Conservation (phyloP, 2,797 vertebrate species). For the Morelia viridis region DNA sequence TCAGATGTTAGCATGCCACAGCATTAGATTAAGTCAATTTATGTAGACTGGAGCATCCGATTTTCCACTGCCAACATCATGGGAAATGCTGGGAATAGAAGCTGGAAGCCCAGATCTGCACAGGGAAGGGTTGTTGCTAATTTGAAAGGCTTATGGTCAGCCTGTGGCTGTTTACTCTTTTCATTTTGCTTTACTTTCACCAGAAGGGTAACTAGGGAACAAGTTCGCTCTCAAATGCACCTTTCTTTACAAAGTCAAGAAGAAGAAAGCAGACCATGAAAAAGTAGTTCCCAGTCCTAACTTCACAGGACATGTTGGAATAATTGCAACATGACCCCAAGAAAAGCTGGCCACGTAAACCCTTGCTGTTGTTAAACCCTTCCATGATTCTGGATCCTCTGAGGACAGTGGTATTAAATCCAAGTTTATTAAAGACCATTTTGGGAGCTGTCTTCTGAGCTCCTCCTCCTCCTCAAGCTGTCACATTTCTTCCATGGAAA, state of each 20-base stretch:
- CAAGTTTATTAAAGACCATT: slow-evolving; percentile 40
- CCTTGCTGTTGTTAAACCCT: slow-evolving; percentile 16
- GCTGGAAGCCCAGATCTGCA: background rate
- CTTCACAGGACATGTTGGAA: slow-evolving; percentile 5
- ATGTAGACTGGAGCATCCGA: background rate
- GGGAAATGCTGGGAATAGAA: background rate
- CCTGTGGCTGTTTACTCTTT: background rate
- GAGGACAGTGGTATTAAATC: slow-evolving; percentile 30
- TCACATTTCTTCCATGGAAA: slow-evolving; percentile 30
- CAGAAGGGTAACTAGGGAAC: background rate
- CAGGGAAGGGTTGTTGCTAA: background rate
- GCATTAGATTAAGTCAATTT: background rate
- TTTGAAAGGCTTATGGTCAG: background rate
- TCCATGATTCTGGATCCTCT: slow-evolving; percentile 18
- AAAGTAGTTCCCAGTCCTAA: background rate
- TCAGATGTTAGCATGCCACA: background rate
- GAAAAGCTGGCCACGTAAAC: slow-evolving; percentile 7
- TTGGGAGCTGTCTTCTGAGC: slow-evolving; percentile 27
- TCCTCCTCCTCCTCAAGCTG: slow-evolving; percentile 18
- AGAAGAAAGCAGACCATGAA: background rate
- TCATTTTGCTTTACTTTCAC: background rate
- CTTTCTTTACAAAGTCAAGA: background rate
- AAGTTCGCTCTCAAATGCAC: background rate
- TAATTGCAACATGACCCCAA: slow-evolving; percentile 4
- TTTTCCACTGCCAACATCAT: background rate